These are phyloP conservation scores for Zophobas morio DNA, from an alignment of 1,140 invertebrate genomes.

Conservation along the genomic window DNA sequence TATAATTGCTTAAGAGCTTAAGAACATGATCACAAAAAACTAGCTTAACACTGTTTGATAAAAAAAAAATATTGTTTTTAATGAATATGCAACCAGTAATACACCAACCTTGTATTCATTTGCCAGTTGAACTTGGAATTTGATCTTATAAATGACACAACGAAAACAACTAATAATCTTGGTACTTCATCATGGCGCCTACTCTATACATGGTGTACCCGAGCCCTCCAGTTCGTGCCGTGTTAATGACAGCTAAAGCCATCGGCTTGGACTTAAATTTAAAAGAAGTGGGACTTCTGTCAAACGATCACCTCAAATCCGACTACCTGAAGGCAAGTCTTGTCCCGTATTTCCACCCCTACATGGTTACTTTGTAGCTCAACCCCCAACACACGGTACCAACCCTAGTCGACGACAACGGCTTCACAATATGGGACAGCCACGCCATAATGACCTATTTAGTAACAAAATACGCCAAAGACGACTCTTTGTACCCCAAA, in stretches of 20 bases:
- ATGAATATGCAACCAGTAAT: no score
- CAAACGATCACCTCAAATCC: not conserved
- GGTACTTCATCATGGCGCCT: constrained; percentile 7
- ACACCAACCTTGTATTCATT: no score
- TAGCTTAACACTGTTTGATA: not conserved
- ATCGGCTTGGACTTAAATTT: constrained; percentile 77
- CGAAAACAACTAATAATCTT: not conserved
- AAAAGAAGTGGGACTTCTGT: constrained; percentile 69
- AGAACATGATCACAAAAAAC: not conserved
- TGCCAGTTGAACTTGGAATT: no score
- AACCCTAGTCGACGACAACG: constrained; percentile 73
- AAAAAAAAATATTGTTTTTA: not conserved
- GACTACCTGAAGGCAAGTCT: no score
- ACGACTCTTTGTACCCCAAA: constrained; percentile 73
- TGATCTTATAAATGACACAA: no score
- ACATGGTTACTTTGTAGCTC: constrained; percentile 61
- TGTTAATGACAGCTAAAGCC: constrained; percentile 69
- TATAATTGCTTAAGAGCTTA: constrained; percentile 53
- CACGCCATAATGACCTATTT: constrained; percentile 74
- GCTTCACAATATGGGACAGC: constrained; percentile 68
- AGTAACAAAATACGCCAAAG: constrained; percentile 71
- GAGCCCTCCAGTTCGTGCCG: constrained; percentile 11
- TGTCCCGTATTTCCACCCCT: no score
- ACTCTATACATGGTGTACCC: constrained; percentile 19
- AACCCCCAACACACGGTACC: constrained; percentile 81